Evolutionary conservation across 2,113 vertebrate genomes (phyloP).

Genomic region (Muscicapa adusta): DNA sequence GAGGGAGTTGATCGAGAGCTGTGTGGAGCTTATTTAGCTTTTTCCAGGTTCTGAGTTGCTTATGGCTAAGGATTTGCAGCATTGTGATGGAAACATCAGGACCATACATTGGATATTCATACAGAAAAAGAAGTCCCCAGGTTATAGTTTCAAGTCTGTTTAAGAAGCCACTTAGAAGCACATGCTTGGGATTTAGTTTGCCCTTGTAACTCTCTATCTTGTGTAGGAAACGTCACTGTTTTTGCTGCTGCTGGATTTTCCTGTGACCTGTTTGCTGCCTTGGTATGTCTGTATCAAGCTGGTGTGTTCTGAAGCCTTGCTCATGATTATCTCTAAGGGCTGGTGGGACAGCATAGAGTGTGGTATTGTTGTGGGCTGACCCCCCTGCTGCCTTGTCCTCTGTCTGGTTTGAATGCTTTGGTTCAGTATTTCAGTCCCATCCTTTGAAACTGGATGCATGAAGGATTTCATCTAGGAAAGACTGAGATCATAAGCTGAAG

Average conservation of each 20-base stretch:
- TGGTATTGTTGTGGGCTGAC: background rate
- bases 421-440: background rate
- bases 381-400: background rate
- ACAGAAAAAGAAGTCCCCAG: background rate
- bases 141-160: background rate
- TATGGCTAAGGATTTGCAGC: background rate
- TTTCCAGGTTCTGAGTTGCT: background rate
- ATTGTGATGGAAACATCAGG: background rate
- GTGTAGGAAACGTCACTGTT: background rate
- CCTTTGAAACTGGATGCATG: background rate
- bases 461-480: background rate
- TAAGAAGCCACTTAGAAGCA: background rate
- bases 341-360: background rate
- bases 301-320: background rate
- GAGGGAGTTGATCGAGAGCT: background rate
- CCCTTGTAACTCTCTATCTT: background rate
- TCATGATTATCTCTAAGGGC: background rate
- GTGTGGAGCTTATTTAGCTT: background rate
- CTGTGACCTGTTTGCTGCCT: background rate
- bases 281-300: background rate
- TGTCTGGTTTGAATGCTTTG: background rate
- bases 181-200: background rate
- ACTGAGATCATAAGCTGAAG: background rate
- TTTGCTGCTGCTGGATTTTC: background rate
- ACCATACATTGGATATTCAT: background rate